A percentile compares a stretch with the other conserved stretches of the same genome.
Conservation (phyloP, 2,113 vertebrate species). For the Calidris pugnax region DNA sequence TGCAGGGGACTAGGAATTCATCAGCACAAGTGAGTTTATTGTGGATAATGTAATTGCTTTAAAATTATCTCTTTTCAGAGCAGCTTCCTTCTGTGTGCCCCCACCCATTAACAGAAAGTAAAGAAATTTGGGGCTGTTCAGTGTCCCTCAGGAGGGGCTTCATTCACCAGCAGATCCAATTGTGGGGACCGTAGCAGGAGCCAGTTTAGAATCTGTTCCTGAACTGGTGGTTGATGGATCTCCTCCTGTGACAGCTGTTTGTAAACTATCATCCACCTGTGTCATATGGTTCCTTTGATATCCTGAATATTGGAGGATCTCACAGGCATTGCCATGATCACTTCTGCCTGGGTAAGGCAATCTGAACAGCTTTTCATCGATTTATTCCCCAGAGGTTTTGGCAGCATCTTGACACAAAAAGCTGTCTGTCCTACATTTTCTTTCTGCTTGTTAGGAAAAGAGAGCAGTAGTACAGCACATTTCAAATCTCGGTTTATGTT, state of each 20-base stretch:
- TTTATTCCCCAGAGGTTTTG: not conserved
- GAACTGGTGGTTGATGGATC: rapidly evolving
- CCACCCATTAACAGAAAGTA: not conserved
- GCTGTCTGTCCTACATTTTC: not conserved
- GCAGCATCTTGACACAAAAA: not conserved
- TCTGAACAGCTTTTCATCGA: not conserved
- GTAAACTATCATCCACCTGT: not conserved
- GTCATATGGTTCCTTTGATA: not conserved
- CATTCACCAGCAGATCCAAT: not conserved
- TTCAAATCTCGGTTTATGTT: not conserved
- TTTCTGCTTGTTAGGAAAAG: not conserved
- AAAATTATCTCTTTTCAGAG: not conserved
- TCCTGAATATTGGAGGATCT: rapidly evolving
- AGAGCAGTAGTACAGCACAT: not conserved
- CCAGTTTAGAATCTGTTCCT: not conserved
- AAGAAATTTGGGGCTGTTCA: not conserved
- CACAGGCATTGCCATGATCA: too few relatives aligned
- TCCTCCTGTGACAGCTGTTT: not conserved
- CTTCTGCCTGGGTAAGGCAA: not conserved
- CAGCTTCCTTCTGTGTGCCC: not conserved
- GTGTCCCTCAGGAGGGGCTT: not conserved
- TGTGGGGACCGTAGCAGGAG: not conserved
- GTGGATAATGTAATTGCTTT: not conserved
- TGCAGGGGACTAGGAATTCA: not conserved
- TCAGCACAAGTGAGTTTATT: not conserved